Base-by-base conservation (phyloP, 2,888 invertebrate species). In the Mesorhabditis spiculigera region DNA sequence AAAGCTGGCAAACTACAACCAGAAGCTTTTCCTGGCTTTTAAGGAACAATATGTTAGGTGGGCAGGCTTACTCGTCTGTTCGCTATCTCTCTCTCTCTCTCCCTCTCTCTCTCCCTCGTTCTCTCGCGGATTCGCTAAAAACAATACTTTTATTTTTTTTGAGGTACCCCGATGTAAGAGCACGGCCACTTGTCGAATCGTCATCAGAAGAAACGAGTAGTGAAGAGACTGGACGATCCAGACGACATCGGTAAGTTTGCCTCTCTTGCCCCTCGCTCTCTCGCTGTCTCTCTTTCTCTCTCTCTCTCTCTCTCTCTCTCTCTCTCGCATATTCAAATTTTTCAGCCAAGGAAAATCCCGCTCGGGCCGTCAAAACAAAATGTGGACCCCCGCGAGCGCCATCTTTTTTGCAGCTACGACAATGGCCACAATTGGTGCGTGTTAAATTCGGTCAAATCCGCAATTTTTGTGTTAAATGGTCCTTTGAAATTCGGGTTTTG, bases 371-470 rank as follows among this genome's bases (percentile, higher is more conserved):
- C 78, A 78, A n/a, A 83, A 82, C 45, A 83, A 85, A 71, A 73
- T 85, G 78, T 86, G 86, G 86, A 86, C 86, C 10, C 76, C 80
- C 10, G 77, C 78, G 65, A 83, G 83, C 66, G 80, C 86, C 0
- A 71, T 86, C 5, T 86, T 86, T 73, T 86, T 86, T 69, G 82
- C 86, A 4, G 84, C 84, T 5, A 86, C 86, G 4, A 85, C 86
- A 2, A 86, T 86, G 86, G 84, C 85, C 4, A 86, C 86, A 16
- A 86, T 86, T 43, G 85, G 83, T 82, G 43, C 42, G 16, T 63
- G 3, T 4, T 50, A 43, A 6, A 58, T 67, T 58, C 62, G 41
- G 5, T 62, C 62, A 28, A 28, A 5, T 62, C 4, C 41, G 16
- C 41, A 50, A 50, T n/a, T 50, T 50, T 10, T 50, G n/a, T n/a